Evolutionary conservation across 2,888 invertebrate species (phyloP).

Genomic region (Pimpla rufipes): DNA sequence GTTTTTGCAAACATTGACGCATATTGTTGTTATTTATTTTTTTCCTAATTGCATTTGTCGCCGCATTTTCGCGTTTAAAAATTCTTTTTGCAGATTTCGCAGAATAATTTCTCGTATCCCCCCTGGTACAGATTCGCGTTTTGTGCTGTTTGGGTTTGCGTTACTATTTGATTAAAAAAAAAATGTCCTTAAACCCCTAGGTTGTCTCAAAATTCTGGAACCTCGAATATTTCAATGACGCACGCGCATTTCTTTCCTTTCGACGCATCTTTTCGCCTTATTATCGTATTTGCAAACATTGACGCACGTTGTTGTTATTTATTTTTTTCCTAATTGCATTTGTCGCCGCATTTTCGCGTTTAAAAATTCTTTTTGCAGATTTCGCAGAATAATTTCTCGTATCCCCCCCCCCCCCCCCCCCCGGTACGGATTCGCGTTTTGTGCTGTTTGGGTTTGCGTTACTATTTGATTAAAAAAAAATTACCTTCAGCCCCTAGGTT

Average conservation of each 20-base stretch:
- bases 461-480: slow-evolving; percentile 61
- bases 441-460: slow-evolving; percentile 43
- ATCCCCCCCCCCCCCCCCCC: slow-evolving; percentile 14
- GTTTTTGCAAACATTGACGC: background rate
- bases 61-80: slow-evolving; percentile 33
- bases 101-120: slow-evolving; percentile 7
- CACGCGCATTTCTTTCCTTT: too few species aligned
- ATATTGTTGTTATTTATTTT: background rate
- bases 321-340: background rate
- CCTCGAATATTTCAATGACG: too few species aligned
- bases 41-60: background rate
- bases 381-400: background rate
- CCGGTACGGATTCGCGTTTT: background rate
- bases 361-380: too few species aligned
- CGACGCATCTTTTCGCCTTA: too few species aligned
- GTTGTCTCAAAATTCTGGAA: too few species aligned
- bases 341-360: slow-evolving; percentile 8
- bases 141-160: slow-evolving; percentile 35
- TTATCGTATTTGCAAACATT: background rate
- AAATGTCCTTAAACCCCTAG: too few species aligned
- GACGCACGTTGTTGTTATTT: background rate
- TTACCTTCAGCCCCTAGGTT: too few species aligned
- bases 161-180: slow-evolving; percentile 60
- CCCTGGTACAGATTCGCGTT: background rate
- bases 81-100: too few species aligned